Conservation (phyloP, 2,888 invertebrate genomes). For the Oscheius sp. region DNA sequence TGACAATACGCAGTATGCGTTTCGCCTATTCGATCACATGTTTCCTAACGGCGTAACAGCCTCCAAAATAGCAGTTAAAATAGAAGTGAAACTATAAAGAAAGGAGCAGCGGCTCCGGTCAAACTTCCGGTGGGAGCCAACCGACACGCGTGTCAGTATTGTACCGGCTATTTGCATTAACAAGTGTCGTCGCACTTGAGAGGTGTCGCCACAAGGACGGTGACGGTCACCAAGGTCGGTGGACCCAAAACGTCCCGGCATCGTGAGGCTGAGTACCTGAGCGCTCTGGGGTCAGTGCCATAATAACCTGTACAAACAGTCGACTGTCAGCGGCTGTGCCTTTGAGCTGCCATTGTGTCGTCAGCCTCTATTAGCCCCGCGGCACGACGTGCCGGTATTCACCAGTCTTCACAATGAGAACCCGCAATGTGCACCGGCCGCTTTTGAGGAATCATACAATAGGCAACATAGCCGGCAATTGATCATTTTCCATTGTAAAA, state of each 20-base stretch:
- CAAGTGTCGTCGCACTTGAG: constrained; percentile 37
- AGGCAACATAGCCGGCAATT: constrained; percentile 1
- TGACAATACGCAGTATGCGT: too few relatives aligned
- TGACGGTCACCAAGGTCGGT: constrained; percentile 36
- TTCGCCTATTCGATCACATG: too few relatives aligned
- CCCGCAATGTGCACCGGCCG: constrained; percentile 23
- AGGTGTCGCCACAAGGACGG: constrained; percentile 36
- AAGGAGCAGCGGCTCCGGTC: not conserved
- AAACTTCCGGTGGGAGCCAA: constrained; percentile 7
- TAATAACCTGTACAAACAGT: constrained; percentile 36
- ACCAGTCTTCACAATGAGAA: constrained; percentile 17
- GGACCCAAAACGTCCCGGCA: constrained; percentile 3
- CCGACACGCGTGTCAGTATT: constrained; percentile 31
- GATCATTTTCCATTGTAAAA: not conserved
- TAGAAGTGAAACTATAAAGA: not conserved
- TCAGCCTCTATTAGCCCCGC: constrained; percentile 34
- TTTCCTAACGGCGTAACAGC: not conserved
- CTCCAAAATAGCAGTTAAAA: not conserved
- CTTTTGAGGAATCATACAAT: constrained; percentile 23
- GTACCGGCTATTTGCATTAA: constrained; percentile 37
- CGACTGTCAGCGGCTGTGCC: constrained; percentile 35
- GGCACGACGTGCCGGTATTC: constrained; percentile 26
- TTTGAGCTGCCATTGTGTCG: constrained; percentile 30
- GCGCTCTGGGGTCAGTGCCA: constrained; percentile 24
- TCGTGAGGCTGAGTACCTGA: constrained; percentile 3